Conservation (phyloP, 2,113 vertebrate species). For the Zosterops hypoxanthus region DNA sequence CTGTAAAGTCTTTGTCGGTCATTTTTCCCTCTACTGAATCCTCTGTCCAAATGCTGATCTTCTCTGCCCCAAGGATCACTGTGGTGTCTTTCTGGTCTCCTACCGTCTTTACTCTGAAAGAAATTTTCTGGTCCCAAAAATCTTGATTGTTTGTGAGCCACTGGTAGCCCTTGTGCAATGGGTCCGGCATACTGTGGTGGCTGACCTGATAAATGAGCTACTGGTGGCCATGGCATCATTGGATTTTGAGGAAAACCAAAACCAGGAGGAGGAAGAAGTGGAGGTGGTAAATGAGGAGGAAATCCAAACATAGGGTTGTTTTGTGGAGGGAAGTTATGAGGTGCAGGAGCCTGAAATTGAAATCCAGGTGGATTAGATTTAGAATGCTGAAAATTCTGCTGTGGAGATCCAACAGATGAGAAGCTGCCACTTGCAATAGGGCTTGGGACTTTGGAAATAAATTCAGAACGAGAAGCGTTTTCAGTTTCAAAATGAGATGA, state of each 20-base stretch:
- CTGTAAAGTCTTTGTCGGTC: conserved; percentile 85
- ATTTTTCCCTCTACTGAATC: conserved; percentile 79
- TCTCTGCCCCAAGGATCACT: conserved; percentile 89
- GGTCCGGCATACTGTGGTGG: conserved; percentile 76
- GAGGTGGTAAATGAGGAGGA: conserved; percentile 81
- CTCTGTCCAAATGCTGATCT: conserved; percentile 76
- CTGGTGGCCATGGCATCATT: conserved; percentile 78
- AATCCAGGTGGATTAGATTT: conserved; percentile 74
- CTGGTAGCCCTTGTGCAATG: conserved; percentile 68
- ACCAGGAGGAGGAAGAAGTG: conserved; percentile 77
- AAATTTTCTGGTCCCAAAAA: conserved; percentile 79
- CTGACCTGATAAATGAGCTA: conserved; percentile 76
- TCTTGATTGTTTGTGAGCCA: conserved; percentile 68
- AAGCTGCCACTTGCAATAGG: conserved; percentile 69
- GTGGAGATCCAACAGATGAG: conserved; percentile 71
- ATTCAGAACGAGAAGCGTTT: conserved; percentile 68
- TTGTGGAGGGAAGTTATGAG: conserved; percentile 71
- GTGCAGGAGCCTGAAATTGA: conserved; percentile 72
- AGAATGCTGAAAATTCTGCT: conserved; percentile 72
- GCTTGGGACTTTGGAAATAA: conserved; percentile 62
- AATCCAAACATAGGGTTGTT: conserved; percentile 76
- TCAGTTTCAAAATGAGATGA: conserved; percentile 76
- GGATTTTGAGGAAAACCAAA: conserved; percentile 81
- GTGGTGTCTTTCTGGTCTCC: conserved; percentile 82
- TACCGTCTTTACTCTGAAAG: conserved; percentile 78